Conservation (phyloP, 1,140 invertebrate species). For the Ruditapes philippinarum region DNA sequence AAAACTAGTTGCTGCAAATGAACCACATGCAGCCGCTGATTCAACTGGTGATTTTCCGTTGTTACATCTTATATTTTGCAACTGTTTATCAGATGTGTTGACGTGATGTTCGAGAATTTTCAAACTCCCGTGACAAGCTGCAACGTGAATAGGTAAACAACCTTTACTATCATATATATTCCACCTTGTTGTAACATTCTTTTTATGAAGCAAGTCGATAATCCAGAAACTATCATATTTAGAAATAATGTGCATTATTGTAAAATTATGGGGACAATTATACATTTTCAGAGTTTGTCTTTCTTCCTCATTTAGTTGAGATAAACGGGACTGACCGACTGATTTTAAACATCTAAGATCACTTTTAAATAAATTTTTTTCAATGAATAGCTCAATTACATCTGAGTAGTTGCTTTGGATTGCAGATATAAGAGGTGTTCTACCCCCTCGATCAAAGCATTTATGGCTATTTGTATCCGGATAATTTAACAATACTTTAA, state of each 20-base stretch:
- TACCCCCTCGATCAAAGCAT: not conserved
- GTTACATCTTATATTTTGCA: not conserved
- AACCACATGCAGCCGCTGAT: not conserved
- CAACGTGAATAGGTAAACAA: not conserved
- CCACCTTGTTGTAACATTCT: not conserved
- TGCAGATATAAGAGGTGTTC: not conserved
- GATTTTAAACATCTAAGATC: not conserved
- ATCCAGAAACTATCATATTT: not conserved
- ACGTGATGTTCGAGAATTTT: not conserved
- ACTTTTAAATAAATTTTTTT: not conserved
- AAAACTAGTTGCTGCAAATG: not conserved
- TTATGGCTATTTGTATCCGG: not conserved
- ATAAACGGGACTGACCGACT: not conserved
- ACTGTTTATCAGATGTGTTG: not conserved
- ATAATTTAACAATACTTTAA: not conserved
- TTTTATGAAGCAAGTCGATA: not conserved
- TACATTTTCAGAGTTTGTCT: not conserved
- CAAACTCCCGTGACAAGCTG: not conserved
- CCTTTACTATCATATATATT: not conserved
- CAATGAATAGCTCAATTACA: not conserved
- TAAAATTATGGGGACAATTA: not conserved
- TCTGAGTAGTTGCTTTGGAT: not conserved
- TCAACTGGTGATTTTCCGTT: not conserved
- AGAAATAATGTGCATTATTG: not conserved
- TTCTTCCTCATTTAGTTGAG: not conserved